Evolutionary conservation across 2,113 vertebrate species (phyloP), one percentile per base, ranked within the genome.

Genomic region (Psammodynastes pulverulentus): DNA sequence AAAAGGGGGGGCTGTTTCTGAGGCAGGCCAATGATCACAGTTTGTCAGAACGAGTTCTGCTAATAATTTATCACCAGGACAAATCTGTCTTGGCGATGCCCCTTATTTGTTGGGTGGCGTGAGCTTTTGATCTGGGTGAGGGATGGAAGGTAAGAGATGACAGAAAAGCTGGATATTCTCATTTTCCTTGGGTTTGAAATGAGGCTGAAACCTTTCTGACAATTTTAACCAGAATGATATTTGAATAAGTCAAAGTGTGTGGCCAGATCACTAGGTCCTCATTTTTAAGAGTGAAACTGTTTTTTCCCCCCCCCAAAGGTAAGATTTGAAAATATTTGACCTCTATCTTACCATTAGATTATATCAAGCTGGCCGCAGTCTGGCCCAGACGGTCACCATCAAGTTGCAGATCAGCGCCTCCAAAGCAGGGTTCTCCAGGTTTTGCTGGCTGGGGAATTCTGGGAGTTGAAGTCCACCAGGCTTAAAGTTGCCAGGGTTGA

Each of bases 31-130:
- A 89, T 92, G 92, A 86, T 2, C 1, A 34, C 15, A 24, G 23
- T 93, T 94, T 96, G 84, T 89, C 56, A 58, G 88, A 94, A 89
- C 84, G 93, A 86, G 12, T 43, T 89, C 90, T 91, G 51, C 5
- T 54, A 62, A 89, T 4, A 0, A 23, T 84, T 53, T 92, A 85
- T 62, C 62, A 89, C 23, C 84, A 52, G 43, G 92, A 95, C 8
- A 0, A 0, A 0, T 58, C 91, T 92, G 53, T 17, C 90, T 94
- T 95, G 24, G 39, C 29, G 24, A 88, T 93, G 87, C 5, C 21
- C 79, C 5, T 86, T 34, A 15, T 34, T 88, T 79, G 48, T 72
- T 26, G 93, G 92, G 45, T 6, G 7, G 17, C 92, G 51, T 0
- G 72, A 88, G 1, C 0, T 90, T 91, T 86, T 39, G 67, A 94